A percentile compares a stretch with the other conserved stretches of the same genome.
Evolutionary conservation across 2,113 vertebrate genomes (phyloP).

Genomic region (Castor canadensis): DNA sequence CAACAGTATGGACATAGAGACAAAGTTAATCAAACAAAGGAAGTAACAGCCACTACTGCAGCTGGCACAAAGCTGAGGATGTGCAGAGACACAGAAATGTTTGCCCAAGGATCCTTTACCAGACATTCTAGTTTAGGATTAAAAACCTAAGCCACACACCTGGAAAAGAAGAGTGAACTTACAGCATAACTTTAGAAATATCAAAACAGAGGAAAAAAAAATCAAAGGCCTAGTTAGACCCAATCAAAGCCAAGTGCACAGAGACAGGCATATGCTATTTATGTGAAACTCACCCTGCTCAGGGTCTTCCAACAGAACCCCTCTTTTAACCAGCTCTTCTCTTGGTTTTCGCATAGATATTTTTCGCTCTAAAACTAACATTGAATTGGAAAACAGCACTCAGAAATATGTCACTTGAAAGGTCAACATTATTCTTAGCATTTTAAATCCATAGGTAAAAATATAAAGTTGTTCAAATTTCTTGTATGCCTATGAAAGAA

Average conservation of each 20-base stretch:
- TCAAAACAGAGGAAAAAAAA: slow-evolving; percentile 6
- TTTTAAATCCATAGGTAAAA: slow-evolving; percentile 43
- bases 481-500: slow-evolving; percentile 43
- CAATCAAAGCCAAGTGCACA: slow-evolving; percentile 47
- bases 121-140: not conserved
- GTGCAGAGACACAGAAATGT: not conserved
- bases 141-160: not conserved
- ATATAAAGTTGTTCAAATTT: slow-evolving; percentile 57
- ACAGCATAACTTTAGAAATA: not conserved
- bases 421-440: slow-evolving; percentile 37
- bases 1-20: not conserved
- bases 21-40: not conserved
- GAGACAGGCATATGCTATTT: slow-evolving; percentile 55
- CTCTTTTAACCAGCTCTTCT: slow-evolving; percentile 97
- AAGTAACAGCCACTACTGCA: not conserved
- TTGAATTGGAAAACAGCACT: slow-evolving; percentile 82
- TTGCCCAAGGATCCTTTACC: not conserved
- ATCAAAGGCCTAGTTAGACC: not conserved
- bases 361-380: slow-evolving; percentile 97
- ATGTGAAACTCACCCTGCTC: slow-evolving; percentile 91
- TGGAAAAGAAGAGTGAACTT: not conserved
- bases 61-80: slow-evolving; percentile 24
- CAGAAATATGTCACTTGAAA: slow-evolving; percentile 76
- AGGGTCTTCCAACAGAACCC: slow-evolving; percentile 94
- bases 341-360: slow-evolving; percentile 97